Base-by-base conservation (phyloP, 2,797 vertebrate species). In the Enteromius viviparus region DNA sequence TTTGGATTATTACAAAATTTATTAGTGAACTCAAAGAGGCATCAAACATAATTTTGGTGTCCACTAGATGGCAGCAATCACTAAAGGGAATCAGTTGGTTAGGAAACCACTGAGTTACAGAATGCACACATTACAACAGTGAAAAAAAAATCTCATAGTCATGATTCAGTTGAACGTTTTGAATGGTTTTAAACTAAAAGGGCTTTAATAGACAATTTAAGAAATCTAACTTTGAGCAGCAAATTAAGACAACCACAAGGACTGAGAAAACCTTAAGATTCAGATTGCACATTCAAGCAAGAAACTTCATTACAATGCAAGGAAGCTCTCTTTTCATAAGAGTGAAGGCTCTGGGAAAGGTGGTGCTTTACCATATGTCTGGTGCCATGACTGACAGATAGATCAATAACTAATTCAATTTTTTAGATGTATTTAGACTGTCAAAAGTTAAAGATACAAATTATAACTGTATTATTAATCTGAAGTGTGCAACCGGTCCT, bases 311-410 rank as follows among this genome's bases (percentile, higher is more conserved):
- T 37, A 76, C 0, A 1, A 66, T 55, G 45, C 62, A 76, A 21
- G 58, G 45, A 23, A 66, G 34, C 21, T 32, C 60, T 42, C 32
- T 4, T 10, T 68, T 82, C 32, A 66, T 76, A 75, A 76, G 32
- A 55, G 37, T 1, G 4, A 83, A 17, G 42, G 9, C 40, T 58
- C 49, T 68, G n/a, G n/a, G 40, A 77, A 77, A 77, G 21, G 51
- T 6, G 21, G 42, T 34, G 64, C 15, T 82, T 70, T 62, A 60
- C 23, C 45, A 74, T 69, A 26, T 76, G 29, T 76, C 26, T 69
- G 1, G 9, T 64, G 29, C 32, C 29, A 19, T 69, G 78, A 68
- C 32, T 68, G 70, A 76, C 83, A 84, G 23, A 68, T 55, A 14
- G 37, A 84, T 76, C 70, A 60, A 55, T 76, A 68, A n/a, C 19